A percentile compares a stretch with the other conserved stretches of the same genome.
phyloP scores from a whole-genome alignment of 2,888 invertebrate species.

The Xanthostigma xanthostigma region DNA sequence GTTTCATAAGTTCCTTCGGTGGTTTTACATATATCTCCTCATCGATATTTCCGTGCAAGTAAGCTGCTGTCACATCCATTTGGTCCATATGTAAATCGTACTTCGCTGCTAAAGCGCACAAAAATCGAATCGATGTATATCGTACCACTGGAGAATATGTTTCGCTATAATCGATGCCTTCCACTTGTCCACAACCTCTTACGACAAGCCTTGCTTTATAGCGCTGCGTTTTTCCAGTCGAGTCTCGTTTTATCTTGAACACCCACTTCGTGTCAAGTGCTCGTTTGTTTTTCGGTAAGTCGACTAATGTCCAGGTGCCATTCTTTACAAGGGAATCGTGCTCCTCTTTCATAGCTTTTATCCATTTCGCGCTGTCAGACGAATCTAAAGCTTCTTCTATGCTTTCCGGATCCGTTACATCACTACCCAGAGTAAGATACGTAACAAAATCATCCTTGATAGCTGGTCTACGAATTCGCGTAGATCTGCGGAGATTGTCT shows the following conservation, averaged over 20 bases:
- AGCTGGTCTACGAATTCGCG: background rate
- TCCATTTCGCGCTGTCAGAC: background rate
- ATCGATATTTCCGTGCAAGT: slow-evolving; percentile 9
- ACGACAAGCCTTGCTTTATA: background rate
- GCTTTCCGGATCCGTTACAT: background rate
- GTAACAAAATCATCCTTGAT: background rate
- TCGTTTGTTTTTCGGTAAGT: background rate
- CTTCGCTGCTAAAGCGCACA: slow-evolving; percentile 8
- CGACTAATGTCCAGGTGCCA: background rate
- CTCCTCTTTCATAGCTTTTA: background rate
- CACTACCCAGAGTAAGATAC: background rate
- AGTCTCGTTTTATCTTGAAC: slow-evolving; percentile 3
- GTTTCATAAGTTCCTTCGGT: too few species aligned
- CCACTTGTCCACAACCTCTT: background rate
- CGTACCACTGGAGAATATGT: slow-evolving; percentile 7
- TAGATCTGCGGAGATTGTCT: too few species aligned
- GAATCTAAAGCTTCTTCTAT: background rate
- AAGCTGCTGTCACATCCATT: slow-evolving; percentile 11
- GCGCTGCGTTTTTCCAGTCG: background rate
- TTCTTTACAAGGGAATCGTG: background rate
- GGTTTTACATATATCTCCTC: too few species aligned
- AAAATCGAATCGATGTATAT: slow-evolving; percentile 8
- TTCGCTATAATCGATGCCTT: background rate
- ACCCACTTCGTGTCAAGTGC: slow-evolving; percentile 1
- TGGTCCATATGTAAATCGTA: slow-evolving; percentile 8